A percentile compares a stretch with the other conserved stretches of the same genome.
Evolutionary conservation across 2,888 invertebrate genomes (phyloP).

Genomic region (Dromius quadrimaculatus): DNA sequence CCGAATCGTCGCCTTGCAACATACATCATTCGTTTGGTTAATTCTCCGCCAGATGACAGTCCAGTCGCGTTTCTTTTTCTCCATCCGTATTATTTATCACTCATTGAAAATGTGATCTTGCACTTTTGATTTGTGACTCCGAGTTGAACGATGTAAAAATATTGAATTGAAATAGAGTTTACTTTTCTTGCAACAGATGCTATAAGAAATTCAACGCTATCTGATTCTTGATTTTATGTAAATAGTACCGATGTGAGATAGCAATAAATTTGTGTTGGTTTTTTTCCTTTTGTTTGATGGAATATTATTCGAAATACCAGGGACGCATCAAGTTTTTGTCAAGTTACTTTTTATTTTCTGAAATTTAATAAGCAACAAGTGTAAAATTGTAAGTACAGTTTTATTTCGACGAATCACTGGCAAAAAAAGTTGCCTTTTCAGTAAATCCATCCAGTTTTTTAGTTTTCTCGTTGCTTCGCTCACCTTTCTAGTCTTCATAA

Average conservation of each 20-base stretch:
- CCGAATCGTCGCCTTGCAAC: constrained; percentile 13
- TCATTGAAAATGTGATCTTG: constrained; percentile 47
- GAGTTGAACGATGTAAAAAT: constrained; percentile 14
- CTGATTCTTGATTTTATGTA: constrained; percentile 36
- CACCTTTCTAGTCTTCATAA: no score
- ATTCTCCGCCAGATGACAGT: constrained; percentile 42
- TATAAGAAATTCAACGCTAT: constrained; percentile 19
- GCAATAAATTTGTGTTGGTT: constrained; percentile 28
- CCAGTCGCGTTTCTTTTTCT: constrained; percentile 11
- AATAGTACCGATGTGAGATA: constrained; percentile 31
- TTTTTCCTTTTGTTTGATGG: constrained; percentile 16
- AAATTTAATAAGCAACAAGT: no score
- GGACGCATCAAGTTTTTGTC: constrained; percentile 35
- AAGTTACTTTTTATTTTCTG: no score
- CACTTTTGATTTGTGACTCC: constrained; percentile 37
- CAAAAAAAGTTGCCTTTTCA: no score
- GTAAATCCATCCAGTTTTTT: no score
- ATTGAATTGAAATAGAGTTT: constrained; percentile 28
- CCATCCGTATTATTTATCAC: constrained; percentile 36
- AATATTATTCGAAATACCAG: constrained; percentile 25
- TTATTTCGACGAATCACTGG: no score
- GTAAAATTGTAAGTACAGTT: no score
- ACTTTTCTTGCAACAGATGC: constrained; percentile 34
- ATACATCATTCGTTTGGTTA: constrained; percentile 43
- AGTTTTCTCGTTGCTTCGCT: no score